Evolutionary conservation across 2,797 vertebrate genomes (phyloP).

Genomic region (Periparus ater): DNA sequence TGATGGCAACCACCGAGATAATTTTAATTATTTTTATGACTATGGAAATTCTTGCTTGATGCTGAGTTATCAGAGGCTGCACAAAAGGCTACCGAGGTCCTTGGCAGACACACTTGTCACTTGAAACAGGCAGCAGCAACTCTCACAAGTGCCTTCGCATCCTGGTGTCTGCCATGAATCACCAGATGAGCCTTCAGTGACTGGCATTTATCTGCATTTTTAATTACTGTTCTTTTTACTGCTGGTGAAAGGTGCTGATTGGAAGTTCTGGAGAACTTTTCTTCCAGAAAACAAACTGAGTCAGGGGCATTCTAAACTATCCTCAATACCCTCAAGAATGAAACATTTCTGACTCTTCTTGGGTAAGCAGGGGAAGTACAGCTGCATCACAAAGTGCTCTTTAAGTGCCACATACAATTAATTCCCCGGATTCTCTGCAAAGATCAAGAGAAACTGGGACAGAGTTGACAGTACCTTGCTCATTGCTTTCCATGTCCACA

Average conservation of each 20-base stretch:
- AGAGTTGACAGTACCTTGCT: neutral
- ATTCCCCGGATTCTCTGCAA: neutral
- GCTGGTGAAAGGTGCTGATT: conserved; percentile 15
- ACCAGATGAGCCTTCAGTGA: neutral
- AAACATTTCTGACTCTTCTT: neutral
- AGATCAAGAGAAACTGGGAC: neutral
- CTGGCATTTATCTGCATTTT: neutral
- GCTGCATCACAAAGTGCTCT: conserved; percentile 39
- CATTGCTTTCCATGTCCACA: neutral
- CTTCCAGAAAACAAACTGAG: neutral
- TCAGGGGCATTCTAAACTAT: neutral
- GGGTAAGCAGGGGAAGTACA: neutral
- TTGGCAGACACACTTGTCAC: neutral
- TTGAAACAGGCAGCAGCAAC: neutral
- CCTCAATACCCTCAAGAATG: neutral
- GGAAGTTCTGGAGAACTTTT: neutral
- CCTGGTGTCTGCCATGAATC: neutral
- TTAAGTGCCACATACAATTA: conserved; percentile 25
- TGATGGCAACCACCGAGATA: neutral
- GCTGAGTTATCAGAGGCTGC: neutral
- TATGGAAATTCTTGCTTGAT: neutral
- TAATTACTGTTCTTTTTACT: neutral
- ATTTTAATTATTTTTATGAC: neutral
- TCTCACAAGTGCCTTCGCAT: neutral
- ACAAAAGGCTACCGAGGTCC: neutral